Conservation (phyloP, 1,140 invertebrate genomes). For the Zophobas atratus region DNA sequence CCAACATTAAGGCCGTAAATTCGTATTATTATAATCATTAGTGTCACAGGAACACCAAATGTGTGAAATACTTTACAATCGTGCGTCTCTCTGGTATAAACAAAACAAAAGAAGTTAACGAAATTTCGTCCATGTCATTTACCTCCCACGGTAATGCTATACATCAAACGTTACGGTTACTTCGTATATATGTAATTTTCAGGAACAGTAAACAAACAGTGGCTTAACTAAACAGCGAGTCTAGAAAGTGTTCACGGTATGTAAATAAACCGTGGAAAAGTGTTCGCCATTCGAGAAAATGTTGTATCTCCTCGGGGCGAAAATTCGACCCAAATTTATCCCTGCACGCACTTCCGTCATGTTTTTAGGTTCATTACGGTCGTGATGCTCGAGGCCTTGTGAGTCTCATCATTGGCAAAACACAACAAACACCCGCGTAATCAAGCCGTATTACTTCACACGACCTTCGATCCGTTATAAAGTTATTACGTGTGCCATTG, state of each 20-base stretch:
- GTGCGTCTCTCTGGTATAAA: background rate
- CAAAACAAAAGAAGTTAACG: background rate
- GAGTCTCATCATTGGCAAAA: constrained; percentile 34
- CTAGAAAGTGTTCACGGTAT: background rate
- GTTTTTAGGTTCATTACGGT: constrained; percentile 36
- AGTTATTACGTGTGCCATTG: constrained; percentile 40
- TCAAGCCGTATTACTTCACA: constrained; percentile 52
- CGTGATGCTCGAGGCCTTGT: constrained; percentile 40
- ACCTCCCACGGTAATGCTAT: constrained; percentile 1
- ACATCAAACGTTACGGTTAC: constrained; percentile 25
- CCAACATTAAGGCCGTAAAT: constrained; percentile 12
- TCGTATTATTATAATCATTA: constrained; percentile 29
- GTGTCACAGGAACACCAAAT: constrained; percentile 4
- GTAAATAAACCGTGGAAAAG: background rate
- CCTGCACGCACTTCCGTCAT: constrained; percentile 37
- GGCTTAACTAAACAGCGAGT: background rate
- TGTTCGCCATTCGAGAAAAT: background rate
- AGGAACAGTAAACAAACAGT: background rate
- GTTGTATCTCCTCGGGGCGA: background rate
- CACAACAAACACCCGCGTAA: constrained; percentile 44
- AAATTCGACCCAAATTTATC: constrained; percentile 21
- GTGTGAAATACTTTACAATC: constrained; percentile 8
- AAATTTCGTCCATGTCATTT: constrained; percentile 7
- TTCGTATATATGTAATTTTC: constrained; percentile 15
- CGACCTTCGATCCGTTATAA: constrained; percentile 53